Evolutionary conservation across 2,797 vertebrate species (phyloP).

Genomic region (Linurgus olivaceus): DNA sequence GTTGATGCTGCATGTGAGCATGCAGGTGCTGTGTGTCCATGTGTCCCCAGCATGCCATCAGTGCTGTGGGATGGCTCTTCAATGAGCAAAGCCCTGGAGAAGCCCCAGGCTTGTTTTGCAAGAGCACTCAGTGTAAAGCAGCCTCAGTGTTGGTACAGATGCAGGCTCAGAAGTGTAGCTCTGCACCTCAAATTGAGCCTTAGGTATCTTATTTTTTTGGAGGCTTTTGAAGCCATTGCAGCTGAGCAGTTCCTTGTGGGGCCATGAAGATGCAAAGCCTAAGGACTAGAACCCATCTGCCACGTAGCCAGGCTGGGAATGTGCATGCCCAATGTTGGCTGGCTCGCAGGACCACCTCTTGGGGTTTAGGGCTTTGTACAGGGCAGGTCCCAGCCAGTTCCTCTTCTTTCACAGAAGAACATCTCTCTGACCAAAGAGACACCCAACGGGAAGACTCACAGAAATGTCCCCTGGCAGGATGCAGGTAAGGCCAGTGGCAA

Average conservation of each 20-base stretch:
- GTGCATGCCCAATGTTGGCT: neutral
- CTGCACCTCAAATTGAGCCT: neutral
- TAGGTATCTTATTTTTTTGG: neutral
- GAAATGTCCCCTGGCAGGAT: conserved; percentile 87
- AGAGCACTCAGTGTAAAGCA: neutral
- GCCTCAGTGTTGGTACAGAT: neutral
- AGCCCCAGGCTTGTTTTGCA: neutral
- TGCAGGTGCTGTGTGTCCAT: accelerated
- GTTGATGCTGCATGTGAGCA: neutral
- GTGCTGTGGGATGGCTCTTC: neutral
- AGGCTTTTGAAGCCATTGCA: neutral
- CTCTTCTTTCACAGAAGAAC: conserved; percentile 76
- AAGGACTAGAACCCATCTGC: neutral
- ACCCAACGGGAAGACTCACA: conserved; percentile 80
- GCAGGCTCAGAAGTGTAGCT: neutral
- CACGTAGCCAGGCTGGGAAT: neutral
- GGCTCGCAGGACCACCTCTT: neutral
- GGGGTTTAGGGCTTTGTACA: neutral
- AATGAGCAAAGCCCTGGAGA: neutral
- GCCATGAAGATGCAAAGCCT: neutral
- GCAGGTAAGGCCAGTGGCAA: conserved; percentile 76
- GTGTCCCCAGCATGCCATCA: neutral
- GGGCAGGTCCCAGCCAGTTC: neutral
- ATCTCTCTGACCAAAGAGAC: conserved; percentile 79
- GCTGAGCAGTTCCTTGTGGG: neutral